Conservation (phyloP, 2,888 invertebrate species). For the Ceramica pisi region DNA sequence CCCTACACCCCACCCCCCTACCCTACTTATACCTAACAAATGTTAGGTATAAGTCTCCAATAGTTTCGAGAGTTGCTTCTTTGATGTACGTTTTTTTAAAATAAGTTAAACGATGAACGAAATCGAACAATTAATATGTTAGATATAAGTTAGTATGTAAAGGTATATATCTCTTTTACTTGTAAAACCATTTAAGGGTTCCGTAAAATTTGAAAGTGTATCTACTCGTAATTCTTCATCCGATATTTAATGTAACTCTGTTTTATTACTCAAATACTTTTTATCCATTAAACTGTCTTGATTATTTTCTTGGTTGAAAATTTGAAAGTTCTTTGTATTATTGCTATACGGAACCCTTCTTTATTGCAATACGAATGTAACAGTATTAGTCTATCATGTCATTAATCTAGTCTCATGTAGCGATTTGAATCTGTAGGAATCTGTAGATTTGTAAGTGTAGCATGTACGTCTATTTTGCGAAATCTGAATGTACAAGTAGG, state of each 20-base stretch:
- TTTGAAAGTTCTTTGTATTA: background rate
- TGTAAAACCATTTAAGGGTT: background rate
- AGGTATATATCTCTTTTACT: background rate
- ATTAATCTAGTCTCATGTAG: background rate
- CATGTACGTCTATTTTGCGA: background rate
- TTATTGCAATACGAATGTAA: background rate
- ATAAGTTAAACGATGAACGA: background rate
- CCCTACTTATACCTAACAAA: too few species aligned
- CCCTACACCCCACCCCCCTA: too few species aligned
- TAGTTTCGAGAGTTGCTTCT: background rate
- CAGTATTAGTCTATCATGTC: background rate
- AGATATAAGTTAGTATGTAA: background rate
- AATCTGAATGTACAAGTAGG: constrained; percentile 5
- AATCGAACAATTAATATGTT: constrained; percentile 7
- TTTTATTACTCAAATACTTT: background rate
- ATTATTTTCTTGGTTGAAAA: background rate
- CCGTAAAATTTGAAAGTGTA: background rate
- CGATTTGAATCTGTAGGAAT: background rate
- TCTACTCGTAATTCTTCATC: background rate
- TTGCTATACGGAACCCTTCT: background rate
- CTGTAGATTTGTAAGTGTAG: background rate
- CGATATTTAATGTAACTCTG: background rate
- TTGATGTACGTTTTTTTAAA: background rate
- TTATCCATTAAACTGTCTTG: background rate
- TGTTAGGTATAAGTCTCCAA: too few species aligned